Base-by-base conservation (phyloP, 2,797 vertebrate species). In the Sebastes jordani region DNA sequence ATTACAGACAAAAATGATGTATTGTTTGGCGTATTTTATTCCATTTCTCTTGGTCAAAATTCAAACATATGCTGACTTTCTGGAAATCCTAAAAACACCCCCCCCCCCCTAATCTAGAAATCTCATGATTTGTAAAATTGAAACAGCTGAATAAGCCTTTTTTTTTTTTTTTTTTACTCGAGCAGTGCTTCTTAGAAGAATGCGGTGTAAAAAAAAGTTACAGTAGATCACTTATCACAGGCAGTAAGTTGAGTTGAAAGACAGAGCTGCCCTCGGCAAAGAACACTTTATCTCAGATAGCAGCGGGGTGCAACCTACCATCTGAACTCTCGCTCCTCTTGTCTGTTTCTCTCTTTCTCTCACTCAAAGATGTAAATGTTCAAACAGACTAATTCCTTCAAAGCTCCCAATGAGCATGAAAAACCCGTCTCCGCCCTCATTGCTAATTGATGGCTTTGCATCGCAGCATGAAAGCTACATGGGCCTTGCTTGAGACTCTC, bases 351-450 rank as follows among this genome's bases (percentile, higher is more conserved):
- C 54, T 42, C 49, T 46, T 27, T 67, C 62, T 54, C 69, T 81
- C 80, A 77, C 74, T 88, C 84, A 88, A 69, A 91, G 88, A 92
- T 88, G 84, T 92, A 88, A 89, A 88, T 89, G 91, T 93, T 94
- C 92, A 94, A 94, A 94, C 80, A 14, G 87, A 91, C 85, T 93
- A 88, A 92, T 91, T 90, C 83, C 87, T 87, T 91, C 86, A 91
- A 88, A 93, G 83, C 82, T 62, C 27, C 25, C 9, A 27, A 86
- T 49, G 85, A 91, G 86, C 91, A 92, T 91, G 84, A 92, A 92
- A 92, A 88, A 65, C 56, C 63, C 23, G 82, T 88, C 82, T 88
- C 87, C 77, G 2, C 87, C 88, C 76, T 88, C 90, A 85, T 93
- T 92, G 76, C 85, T 93, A 93, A 94, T 92, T 91, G 90, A 93